phyloP scores from a whole-genome alignment of 1,140 invertebrate genomes.

The Procambarus clarkii region DNA sequence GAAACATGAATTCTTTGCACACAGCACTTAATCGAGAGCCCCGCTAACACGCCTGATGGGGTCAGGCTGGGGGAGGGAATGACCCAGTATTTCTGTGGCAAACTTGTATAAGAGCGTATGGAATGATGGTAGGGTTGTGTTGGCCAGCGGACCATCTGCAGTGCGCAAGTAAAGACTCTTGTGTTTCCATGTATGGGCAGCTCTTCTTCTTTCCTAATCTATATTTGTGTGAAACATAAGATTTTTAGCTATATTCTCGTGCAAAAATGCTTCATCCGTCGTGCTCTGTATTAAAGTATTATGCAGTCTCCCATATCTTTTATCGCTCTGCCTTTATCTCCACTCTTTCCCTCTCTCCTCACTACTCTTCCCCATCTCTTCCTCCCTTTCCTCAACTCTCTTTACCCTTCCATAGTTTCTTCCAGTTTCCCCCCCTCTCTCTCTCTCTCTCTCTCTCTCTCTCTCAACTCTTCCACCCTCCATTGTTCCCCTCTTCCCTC shows the following conservation, averaged over 20 bases:
- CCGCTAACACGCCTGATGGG: not conserved
- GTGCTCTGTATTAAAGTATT: not conserved
- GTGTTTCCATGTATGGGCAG: not conserved
- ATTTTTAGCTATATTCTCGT: not conserved
- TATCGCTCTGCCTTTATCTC: too few relatives aligned
- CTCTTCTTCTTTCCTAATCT: not conserved
- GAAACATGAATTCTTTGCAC: not conserved
- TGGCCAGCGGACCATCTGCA: not conserved
- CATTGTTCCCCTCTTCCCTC: too few relatives aligned
- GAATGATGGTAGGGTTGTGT: not conserved
- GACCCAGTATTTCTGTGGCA: not conserved
- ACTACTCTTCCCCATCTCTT: too few relatives aligned
- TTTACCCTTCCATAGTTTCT: too few relatives aligned
- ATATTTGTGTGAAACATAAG: too few relatives aligned
- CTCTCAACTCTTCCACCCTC: too few relatives aligned
- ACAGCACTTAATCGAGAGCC: not conserved
- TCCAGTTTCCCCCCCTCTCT: too few relatives aligned
- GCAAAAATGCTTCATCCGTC: not conserved
- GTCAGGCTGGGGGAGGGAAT: not conserved
- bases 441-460: too few relatives aligned
- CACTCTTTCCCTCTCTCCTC: too few relatives aligned
- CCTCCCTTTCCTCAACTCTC: too few relatives aligned
- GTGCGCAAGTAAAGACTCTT: not conserved
- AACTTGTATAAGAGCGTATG: not conserved
- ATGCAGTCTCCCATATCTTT: too few relatives aligned